A percentile compares a stretch with the other conserved stretches of the same genome.
phyloP scores from a whole-genome alignment of 2,888 invertebrate genomes.

The Euplexia lucipara region DNA sequence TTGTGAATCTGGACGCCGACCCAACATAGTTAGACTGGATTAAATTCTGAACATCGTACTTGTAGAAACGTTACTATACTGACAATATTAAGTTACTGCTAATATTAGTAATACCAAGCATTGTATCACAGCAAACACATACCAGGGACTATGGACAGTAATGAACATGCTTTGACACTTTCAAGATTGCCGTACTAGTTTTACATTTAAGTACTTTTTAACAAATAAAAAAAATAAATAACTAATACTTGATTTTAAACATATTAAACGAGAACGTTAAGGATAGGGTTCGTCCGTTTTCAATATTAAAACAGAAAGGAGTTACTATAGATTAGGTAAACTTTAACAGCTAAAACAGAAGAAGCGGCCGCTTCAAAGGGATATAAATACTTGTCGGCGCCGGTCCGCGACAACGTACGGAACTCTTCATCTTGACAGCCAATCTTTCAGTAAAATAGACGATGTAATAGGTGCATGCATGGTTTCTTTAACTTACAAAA shows the following conservation, averaged over 20 bases:
- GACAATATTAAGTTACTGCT: too few relatives aligned
- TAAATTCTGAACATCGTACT: neutral
- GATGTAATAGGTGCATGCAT: conserved; percentile 52
- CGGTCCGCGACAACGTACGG: conserved; percentile 72
- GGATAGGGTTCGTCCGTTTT: conserved; percentile 27
- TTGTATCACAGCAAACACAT: neutral
- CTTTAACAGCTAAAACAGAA: conserved; percentile 74
- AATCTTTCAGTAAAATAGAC: conserved; percentile 68
- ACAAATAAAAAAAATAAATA: too few relatives aligned
- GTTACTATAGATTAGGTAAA: conserved; percentile 65
- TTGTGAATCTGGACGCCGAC: too few relatives aligned
- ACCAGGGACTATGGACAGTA: too few relatives aligned
- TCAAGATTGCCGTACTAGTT: neutral
- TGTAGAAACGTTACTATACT: neutral
- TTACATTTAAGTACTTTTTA: neutral
- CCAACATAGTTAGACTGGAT: too few relatives aligned
- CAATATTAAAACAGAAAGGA: conserved; percentile 58
- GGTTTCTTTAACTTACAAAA: conserved; percentile 34
- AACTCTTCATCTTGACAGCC: conserved; percentile 72
- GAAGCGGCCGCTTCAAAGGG: conserved; percentile 81
- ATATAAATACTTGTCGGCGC: conserved; percentile 78
- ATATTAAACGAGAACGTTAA: conserved; percentile 4
- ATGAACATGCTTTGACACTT: neutral
- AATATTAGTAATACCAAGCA: too few relatives aligned
- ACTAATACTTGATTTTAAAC: conserved; percentile 4